Evolutionary conservation across 2,888 invertebrate genomes (phyloP), one percentile per base, ranked within the genome.

Genomic region (Cataglyphis livida): DNA sequence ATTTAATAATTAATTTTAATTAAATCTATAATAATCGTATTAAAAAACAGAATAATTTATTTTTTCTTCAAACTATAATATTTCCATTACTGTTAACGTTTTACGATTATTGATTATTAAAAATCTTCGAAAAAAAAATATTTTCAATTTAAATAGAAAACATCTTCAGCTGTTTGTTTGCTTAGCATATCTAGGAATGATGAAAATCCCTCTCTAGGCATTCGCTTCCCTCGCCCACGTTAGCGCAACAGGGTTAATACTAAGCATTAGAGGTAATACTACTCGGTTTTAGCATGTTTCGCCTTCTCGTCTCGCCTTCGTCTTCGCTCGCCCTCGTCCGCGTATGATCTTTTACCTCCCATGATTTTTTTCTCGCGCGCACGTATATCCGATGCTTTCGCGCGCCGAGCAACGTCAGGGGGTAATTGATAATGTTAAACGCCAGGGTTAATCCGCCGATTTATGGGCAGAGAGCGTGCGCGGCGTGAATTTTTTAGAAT

Each of bases 341-440:
- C 73, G 64, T 18, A 51, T 76, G 48, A 12, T 65, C 25, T 85
- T 87, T 75, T 87, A 82, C 65, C 75, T 81, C 57, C 54, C 44
- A 54, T 64, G 61, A 28, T 81, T 84, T 85, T 84, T 86, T 75
- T 64, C 48, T 66, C 68, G 25, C 32, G 48, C 48, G 57, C 68
- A 81, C 75, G 73, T 78, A 78, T 68, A 74, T 44, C 76, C 68
- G 57, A 82, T 64, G 65, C 89, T 79, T 61, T 51, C 79, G 25
- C 73, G 82, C 51, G 73, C 81, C 70, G 64, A 68, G 32, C 48
- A 75, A 87, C 85, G 87, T 87, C 86, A 75, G 87, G 76, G 87
- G 90, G 91, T 93, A 94, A 94, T 94, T 94, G 94, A 94, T 94
- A 93, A 93, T 92, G 93, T 91, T 93, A 92, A 93, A 92, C 92